Evolutionary conservation across 2,113 vertebrate species (phyloP).

Genomic region (Antechinus flavipes): DNA sequence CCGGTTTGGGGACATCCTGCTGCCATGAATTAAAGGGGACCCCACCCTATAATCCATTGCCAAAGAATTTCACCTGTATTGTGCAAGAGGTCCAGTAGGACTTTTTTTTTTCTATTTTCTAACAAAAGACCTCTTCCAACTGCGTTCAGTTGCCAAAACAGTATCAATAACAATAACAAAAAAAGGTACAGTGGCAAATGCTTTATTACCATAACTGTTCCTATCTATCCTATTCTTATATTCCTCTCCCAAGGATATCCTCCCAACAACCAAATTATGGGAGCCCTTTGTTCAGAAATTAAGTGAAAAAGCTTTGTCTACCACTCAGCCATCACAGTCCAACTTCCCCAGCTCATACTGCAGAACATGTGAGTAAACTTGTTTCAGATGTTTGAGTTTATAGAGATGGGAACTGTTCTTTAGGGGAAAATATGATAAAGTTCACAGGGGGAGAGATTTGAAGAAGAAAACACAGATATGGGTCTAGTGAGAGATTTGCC

Average conservation of each 20-base stretch:
- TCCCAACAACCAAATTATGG: neutral
- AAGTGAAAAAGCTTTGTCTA: neutral
- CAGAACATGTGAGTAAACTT: neutral
- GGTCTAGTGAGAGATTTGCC: neutral
- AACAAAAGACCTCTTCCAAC: neutral
- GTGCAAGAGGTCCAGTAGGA: neutral
- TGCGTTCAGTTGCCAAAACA: neutral
- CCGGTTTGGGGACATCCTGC: neutral
- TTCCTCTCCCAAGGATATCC: neutral
- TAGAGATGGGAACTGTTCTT: accelerated
- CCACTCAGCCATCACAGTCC: neutral
- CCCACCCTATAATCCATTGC: neutral
- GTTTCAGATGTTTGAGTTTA: neutral
- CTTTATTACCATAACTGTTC: accelerated
- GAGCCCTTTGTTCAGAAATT: neutral
- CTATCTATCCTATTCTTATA: neutral
- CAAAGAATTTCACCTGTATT: neutral
- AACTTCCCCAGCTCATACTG: accelerated
- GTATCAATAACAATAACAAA: neutral
- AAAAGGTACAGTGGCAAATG: neutral
- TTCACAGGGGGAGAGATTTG: neutral
- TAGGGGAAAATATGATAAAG: neutral
- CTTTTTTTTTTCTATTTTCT: neutral
- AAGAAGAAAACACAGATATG: neutral
- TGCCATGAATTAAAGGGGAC: neutral